These are phyloP conservation scores for Labeo calbasu DNA, from an alignment of 2,797 vertebrate genomes.

Conservation along the genomic window DNA sequence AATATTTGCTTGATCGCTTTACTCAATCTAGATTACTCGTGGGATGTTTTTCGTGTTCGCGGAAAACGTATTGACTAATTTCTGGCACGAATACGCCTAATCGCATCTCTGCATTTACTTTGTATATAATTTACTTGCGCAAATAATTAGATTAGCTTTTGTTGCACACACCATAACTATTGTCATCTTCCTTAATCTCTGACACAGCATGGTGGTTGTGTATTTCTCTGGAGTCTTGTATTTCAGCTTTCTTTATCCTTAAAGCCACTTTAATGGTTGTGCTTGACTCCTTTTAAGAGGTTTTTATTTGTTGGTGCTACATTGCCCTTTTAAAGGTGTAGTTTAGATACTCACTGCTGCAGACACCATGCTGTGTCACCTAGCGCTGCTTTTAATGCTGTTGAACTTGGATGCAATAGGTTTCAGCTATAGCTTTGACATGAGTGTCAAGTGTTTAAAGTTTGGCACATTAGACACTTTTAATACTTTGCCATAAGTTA, in stretches of 20 bases:
- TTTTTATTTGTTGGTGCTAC: neutral
- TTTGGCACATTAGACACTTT: neutral
- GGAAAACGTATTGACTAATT: too few relatives aligned
- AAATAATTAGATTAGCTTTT: too few relatives aligned
- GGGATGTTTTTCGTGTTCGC: too few relatives aligned
- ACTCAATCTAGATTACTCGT: too few relatives aligned
- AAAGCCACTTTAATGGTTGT: neutral
- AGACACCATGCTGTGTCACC: neutral
- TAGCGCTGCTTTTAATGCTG: neutral
- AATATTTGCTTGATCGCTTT: too few relatives aligned
- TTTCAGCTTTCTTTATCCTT: neutral
- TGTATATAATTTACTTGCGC: too few relatives aligned
- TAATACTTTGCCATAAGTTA: constrained; percentile 18
- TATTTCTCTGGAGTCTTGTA: neutral
- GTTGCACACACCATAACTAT: neutral
- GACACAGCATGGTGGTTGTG: neutral
- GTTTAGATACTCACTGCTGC: neutral
- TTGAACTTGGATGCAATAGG: neutral
- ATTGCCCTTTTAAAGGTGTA: neutral
- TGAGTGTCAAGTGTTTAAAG: constrained; percentile 5
- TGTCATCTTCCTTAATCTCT: neutral
- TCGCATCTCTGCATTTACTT: too few relatives aligned
- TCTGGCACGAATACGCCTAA: too few relatives aligned
- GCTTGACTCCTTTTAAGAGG: neutral
- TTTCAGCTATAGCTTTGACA: constrained; percentile 2